Base-by-base conservation (phyloP, 1,140 invertebrate genomes). In the Drosophila santomea region DNA sequence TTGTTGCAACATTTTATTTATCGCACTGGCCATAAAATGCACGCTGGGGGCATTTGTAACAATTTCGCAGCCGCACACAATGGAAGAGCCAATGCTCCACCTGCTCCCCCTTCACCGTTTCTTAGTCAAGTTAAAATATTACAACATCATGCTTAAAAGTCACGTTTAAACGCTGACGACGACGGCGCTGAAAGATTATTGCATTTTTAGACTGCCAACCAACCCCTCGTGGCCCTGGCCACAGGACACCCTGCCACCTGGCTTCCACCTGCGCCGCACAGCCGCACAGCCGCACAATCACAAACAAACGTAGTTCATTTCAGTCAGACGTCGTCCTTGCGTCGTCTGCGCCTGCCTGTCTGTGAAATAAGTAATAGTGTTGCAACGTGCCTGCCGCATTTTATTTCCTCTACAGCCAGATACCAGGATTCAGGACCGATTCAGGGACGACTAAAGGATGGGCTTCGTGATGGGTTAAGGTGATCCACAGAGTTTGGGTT, bases 121-220 rank as follows among this genome's bases (percentile, higher is more conserved):
- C 84, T 88, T 88, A 88, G 84, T 84, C 84, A 83, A 71, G 84
- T 88, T 88, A 88, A 88, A 88, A 88, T 88, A 88, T 88, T 88
- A 88, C 84, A 88, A 88, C 84, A 88, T 88, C 84, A 88, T 88
- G 84, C 84, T 88, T 89, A 88, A 88, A 88, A 88, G 84, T 88
- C 84, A 88, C 84, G 84, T 88, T 88, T 88, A 88, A 88, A 89
- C 84, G 84, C 74, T 89, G 84, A 89, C 84, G 84, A 88, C 84
- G 84, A 80, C 80, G 85, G 80, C 84, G 84, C 85, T 88, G 84
- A 89, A 88, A 89, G 84, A 88, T 88, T 88, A 88, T 88, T 88
- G 84, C 84, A 88, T 88, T 88, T 78, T 88, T 88, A 74, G 84
- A 80, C 62, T 74, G 47, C 51, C 58, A 28, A 39, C 50, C 20